Evolutionary conservation across 92 coral and sea anemone genomes (phyloP).

Genomic region (Muricea muricata): DNA sequence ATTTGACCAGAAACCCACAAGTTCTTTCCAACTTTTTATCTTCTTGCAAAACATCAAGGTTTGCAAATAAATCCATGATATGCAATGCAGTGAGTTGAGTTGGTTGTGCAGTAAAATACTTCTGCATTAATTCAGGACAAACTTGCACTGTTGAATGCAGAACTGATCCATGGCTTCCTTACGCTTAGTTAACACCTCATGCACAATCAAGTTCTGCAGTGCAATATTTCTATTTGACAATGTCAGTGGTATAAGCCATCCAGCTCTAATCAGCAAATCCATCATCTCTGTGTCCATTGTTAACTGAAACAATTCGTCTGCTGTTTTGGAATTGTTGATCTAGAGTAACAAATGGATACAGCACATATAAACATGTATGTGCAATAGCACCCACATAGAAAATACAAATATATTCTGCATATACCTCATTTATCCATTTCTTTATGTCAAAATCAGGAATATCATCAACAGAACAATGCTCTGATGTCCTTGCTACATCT

Average conservation of each 20-base stretch:
- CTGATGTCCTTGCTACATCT: constrained; percentile 18
- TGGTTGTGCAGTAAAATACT: constrained; percentile 28
- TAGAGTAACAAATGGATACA: background rate
- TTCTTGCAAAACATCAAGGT: background rate
- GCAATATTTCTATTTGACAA: constrained; percentile 42
- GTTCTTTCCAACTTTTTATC: background rate
- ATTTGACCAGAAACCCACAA: background rate
- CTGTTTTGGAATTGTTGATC: constrained; percentile 34
- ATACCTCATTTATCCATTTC: constrained; percentile 60
- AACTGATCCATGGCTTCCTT: constrained; percentile 54
- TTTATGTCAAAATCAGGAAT: constrained; percentile 46
- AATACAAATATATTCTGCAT: no score
- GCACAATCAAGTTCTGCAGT: constrained; percentile 40
- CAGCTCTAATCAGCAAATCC: constrained; percentile 53
- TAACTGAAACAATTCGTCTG: constrained; percentile 15
- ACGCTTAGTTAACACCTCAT: constrained; percentile 37
- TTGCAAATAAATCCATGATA: background rate
- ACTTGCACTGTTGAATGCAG: constrained; percentile 27
- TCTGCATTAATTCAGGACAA: constrained; percentile 46
- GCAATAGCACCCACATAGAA: no score
- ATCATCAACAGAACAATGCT: constrained; percentile 35
- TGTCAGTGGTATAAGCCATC: constrained; percentile 47
- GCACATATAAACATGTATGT: no score
- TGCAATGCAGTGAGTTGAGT: background rate
- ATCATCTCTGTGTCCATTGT: background rate